Evolutionary conservation across 2,797 vertebrate species (phyloP).

Genomic region (Anabacerthia variegaticeps): DNA sequence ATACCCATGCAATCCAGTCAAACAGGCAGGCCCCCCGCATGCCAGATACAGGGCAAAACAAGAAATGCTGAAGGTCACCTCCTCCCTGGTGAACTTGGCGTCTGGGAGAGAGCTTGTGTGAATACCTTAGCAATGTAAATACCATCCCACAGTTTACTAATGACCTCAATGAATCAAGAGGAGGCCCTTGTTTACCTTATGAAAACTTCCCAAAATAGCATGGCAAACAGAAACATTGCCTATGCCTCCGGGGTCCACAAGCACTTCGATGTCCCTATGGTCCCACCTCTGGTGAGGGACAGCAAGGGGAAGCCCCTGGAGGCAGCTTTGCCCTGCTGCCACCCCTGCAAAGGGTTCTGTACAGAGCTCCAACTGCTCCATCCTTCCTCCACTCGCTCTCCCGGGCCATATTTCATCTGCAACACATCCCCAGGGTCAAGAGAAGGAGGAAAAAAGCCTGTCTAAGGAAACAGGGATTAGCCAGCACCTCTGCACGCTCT

Average conservation of each 20-base stretch:
- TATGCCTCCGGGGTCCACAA: fast-evolving
- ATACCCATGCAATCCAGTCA: slow-evolving; percentile 21
- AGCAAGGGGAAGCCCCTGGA: fast-evolving
- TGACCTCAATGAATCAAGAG: slow-evolving; percentile 29
- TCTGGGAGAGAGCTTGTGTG: neutral
- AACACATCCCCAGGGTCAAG: neutral
- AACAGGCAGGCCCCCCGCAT: neutral
- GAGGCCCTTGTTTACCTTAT: slow-evolving; percentile 24
- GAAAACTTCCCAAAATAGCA: neutral
- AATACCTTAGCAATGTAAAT: slow-evolving; percentile 50
- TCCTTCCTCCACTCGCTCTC: neutral
- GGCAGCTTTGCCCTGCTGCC: neutral
- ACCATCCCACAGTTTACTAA: neutral
- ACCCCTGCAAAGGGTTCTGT: neutral
- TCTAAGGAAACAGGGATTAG: neutral
- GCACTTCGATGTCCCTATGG: fast-evolving
- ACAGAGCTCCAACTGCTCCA: neutral
- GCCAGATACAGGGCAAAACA: slow-evolving; percentile 26
- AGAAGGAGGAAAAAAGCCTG: neutral
- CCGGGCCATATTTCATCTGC: neutral
- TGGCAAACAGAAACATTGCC: neutral
- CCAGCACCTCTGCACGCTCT: neutral
- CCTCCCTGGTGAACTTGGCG: neutral
- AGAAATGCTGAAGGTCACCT: slow-evolving; percentile 45
- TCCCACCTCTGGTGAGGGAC: neutral